Base-by-base conservation (phyloP, 2,113 vertebrate genomes). In the Malurus elegans region DNA sequence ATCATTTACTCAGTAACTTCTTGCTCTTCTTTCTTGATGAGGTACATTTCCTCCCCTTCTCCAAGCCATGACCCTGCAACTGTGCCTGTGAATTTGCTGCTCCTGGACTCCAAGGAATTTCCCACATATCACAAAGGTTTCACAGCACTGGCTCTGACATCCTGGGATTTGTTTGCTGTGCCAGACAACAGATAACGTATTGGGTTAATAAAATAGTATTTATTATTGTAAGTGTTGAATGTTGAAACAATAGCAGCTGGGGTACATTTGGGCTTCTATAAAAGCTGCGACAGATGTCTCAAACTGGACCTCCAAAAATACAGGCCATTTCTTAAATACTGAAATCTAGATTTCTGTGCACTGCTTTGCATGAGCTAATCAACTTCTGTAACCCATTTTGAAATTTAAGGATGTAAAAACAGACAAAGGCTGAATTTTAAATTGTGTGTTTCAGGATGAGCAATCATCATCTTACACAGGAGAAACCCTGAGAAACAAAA, bases 221-320 rank as follows among this genome's bases (percentile, higher is more conserved):
- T 72, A 57, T 64, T 79, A 78, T 18, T 80, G 0, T 16, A 91
- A 74, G 19, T 34, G 57, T 69, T 88, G n/a, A 42, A 26, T 57
- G 29, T 32, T 79, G 71, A 92, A 94, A 79, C 62, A 82, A 34
- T 9, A 93, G 81, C 34, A 95, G 54, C 61, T 88, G 34, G 6
- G 45, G 16, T 23, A 34, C 0, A 3, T 78, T 71, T 64, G 40
- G 31, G 44, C n/a, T 57, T 65, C 89, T 45, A 47, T 72, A 91
- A 93, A 93, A 90, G 31, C 57, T 76, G 45, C 54, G 76, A 44
- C 42, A 79, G 79, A 70, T 32, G 24, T 58, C 54, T 44, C 47
- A 58, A 76, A 54, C 20, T 44, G 54, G 45, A 57, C 18, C 76
- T 62, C 26, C 29, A 85, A 79, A 90, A 93, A 54, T 16, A 28